A percentile compares a stretch with the other conserved stretches of the same genome.
These are phyloP conservation scores for Irena cyanogastra DNA, from an alignment of 2,113 vertebrate species.

Conservation along the genomic window DNA sequence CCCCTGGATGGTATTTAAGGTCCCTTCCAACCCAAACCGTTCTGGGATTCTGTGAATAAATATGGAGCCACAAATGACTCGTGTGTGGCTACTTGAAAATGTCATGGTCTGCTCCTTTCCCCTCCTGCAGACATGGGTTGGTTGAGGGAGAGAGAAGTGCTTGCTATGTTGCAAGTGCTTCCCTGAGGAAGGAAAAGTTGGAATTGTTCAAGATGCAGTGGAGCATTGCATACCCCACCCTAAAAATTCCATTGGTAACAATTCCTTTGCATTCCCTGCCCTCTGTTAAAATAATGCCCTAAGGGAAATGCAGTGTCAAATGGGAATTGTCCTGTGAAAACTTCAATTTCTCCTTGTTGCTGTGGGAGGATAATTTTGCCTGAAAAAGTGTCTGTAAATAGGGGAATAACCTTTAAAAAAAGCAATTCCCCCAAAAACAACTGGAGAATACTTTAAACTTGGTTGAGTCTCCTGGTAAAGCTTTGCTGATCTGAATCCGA, in stretches of 20 bases:
- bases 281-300: not conserved
- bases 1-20: not conserved
- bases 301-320: not conserved
- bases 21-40: not conserved
- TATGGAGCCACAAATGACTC: not conserved
- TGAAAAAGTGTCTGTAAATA: not conserved
- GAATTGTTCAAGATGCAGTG: not conserved
- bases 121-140: not conserved
- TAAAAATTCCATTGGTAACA: not conserved
- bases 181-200: not conserved
- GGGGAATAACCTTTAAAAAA: not conserved
- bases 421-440: not conserved
- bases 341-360: not conserved
- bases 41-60: not conserved
- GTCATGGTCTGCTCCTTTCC: fast-evolving
- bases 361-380: not conserved
- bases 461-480: not conserved
- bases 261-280: not conserved
- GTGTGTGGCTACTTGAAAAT: not conserved
- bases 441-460: not conserved
- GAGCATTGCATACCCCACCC: not conserved
- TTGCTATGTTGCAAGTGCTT: not conserved
- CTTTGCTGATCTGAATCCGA: not conserved
- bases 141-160: not conserved
- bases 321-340: not conserved